These are phyloP conservation scores for Pheosia tremula DNA, from an alignment of 2,888 invertebrate species.

Conservation along the genomic window DNA sequence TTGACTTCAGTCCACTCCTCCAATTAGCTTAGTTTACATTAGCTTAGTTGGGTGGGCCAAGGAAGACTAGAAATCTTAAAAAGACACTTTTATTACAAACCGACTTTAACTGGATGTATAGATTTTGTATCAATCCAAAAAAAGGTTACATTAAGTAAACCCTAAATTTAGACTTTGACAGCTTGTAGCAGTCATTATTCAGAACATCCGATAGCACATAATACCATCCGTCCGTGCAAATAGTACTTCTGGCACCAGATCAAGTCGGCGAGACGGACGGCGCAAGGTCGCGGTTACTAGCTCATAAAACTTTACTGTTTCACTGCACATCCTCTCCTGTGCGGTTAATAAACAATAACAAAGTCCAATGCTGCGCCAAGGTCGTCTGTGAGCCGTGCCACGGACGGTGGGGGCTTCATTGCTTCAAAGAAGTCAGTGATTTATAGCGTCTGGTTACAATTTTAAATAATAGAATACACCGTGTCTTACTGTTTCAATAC, in stretches of 20 bases:
- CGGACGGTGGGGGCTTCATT: constrained; percentile 2
- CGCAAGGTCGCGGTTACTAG: constrained; percentile 65
- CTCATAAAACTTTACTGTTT: constrained; percentile 44
- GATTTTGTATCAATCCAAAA: no score
- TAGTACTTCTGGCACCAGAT: constrained; percentile 57
- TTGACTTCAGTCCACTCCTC: no score
- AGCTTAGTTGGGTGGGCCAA: no score
- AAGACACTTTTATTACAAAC: no score
- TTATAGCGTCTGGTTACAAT: constrained; percentile 4
- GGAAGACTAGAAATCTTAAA: no score
- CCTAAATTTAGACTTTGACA: not conserved
- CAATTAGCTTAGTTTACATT: no score
- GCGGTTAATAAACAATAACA: constrained; percentile 42
- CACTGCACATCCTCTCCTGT: constrained; percentile 25
- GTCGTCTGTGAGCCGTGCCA: constrained; percentile 28
- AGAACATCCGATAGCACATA: not conserved
- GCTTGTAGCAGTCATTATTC: not conserved
- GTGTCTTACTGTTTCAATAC: not conserved
- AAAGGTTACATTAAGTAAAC: no score
- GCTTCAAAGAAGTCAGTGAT: constrained; percentile 4
- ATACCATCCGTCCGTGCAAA: constrained; percentile 30
- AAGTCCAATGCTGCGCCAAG: constrained; percentile 27
- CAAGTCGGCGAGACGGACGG: constrained; percentile 41
- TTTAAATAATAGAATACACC: not conserved
- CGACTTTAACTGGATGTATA: no score